Base-by-base conservation (phyloP, 2,888 invertebrate species). In the Thecocarcelia acutangulata region DNA sequence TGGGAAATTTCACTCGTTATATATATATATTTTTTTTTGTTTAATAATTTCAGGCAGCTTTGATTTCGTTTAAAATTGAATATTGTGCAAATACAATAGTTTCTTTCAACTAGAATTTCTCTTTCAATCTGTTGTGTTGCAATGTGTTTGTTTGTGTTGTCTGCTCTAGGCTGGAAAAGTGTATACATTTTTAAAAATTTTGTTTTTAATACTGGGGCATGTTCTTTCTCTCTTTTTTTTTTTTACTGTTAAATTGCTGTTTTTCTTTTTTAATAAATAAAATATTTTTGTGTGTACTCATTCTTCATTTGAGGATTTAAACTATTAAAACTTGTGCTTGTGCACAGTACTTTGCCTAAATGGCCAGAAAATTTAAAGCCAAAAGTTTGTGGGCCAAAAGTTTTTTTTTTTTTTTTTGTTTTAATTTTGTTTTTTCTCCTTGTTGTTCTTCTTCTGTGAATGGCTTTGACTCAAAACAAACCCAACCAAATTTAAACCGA, bases 291-390 rank as follows among this genome's bases (percentile, higher is more conserved):
- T 63, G 33, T 68, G 50, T 37, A 33, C 37, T 52, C 66, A 66
- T 79, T 79, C 52, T 73, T 79, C 78, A 79, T 79, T 79, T 78
- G 52, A 75, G 78, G 74, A 74, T 82, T 82, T 75, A 75, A 82
- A 75, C 82, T 75, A 66, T 82, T 82, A 78, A 44, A 78, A 82
- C 70, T 82, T 82, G 63, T 77, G 81, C 56, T 69, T 69, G 78
- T 82, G 54, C 46, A 59, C 64, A 70, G 64, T 70, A 78, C 69
- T 78, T 78, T 82, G 74, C 74, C 70, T 82, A 82, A 82, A 82
- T 75, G 82, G 70, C 78, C 74, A 82, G 78, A 82, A 82, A 82
- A 78, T 78, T 82, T 82, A 66, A 82, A 78, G 74, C 82, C 78
- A 78, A 74, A 82, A 76, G 73, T 82, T 78, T 82, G 74, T 42